Evolutionary conservation across 2,888 invertebrate species (phyloP).

Genomic region (Bombylius major): DNA sequence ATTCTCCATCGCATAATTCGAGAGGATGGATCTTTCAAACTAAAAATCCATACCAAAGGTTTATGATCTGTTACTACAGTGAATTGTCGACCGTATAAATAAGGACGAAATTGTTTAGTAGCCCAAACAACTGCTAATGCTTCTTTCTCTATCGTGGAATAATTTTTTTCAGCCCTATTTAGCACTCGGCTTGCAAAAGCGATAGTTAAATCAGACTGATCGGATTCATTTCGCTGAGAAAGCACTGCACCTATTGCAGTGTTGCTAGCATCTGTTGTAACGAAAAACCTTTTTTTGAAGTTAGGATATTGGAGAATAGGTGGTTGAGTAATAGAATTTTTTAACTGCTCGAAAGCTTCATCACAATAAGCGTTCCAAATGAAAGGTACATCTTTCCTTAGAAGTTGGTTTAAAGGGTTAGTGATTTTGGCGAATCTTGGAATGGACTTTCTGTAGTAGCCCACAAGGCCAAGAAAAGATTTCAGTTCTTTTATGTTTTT

Average conservation of each 20-base stretch:
- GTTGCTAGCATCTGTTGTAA: not conserved
- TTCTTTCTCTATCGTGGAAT: slow-evolving; percentile 20
- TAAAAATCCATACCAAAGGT: slow-evolving; percentile 18
- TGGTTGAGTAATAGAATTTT: not conserved
- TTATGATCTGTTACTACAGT: slow-evolving; percentile 21
- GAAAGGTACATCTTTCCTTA: not conserved
- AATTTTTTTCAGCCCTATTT: slow-evolving; percentile 17
- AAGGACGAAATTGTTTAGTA: slow-evolving; percentile 18
- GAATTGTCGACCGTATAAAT: slow-evolving; percentile 19
- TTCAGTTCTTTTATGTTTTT: not conserved
- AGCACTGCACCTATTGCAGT: not conserved
- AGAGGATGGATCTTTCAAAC: slow-evolving; percentile 16
- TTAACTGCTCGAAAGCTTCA: slow-evolving; percentile 3
- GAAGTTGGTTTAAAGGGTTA: not conserved
- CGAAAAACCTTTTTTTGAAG: not conserved
- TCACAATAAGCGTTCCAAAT: not conserved
- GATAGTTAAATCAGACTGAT: slow-evolving; percentile 14
- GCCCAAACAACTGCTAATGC: slow-evolving; percentile 11
- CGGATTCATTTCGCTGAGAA: not conserved
- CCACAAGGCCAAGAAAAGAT: not conserved
- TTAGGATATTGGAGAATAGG: not conserved
- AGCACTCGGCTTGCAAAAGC: slow-evolving; percentile 18
- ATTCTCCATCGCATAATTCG: slow-evolving; percentile 20
- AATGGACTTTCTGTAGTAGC: not conserved
- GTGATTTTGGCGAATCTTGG: not conserved